Conservation (phyloP, 2,888 invertebrate species). For the Pycnomerus fuliginosus region DNA sequence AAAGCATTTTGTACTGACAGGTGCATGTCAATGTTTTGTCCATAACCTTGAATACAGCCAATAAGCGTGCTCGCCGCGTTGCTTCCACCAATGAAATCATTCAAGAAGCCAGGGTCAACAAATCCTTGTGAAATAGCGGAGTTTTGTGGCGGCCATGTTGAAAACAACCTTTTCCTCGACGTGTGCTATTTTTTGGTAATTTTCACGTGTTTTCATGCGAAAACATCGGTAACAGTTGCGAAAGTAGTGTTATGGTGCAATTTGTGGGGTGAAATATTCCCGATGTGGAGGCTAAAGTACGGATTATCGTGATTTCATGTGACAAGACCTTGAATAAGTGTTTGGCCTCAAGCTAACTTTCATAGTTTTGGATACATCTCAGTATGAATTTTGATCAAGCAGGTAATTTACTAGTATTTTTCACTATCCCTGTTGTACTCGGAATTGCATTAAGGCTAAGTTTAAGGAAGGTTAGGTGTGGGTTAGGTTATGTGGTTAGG, state of each 20-base stretch:
- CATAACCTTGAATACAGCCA: constrained; percentile 55
- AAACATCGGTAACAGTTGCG: constrained; percentile 30
- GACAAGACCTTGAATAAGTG: constrained; percentile 51
- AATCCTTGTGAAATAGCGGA: constrained; percentile 55
- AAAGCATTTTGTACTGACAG: constrained; percentile 44
- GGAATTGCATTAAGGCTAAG: not conserved
- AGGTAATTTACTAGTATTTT: too few relatives aligned
- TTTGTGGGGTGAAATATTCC: constrained; percentile 35
- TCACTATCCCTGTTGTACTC: not conserved
- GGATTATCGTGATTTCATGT: constrained; percentile 47
- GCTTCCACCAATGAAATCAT: constrained; percentile 47
- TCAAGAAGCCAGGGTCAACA: constrained; percentile 54
- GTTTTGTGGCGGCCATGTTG: constrained; percentile 56
- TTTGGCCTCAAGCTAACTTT: constrained; percentile 47
- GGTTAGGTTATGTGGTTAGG: too few relatives aligned
- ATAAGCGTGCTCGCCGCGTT: constrained; percentile 46
- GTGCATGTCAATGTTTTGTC: constrained; percentile 53
- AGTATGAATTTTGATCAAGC: constrained; percentile 46
- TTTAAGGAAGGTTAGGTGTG: not conserved
- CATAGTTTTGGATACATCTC: constrained; percentile 46
- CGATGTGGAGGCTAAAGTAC: constrained; percentile 35
- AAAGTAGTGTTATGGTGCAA: constrained; percentile 34
- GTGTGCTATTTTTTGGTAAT: constrained; percentile 50
- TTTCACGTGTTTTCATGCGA: constrained; percentile 42
- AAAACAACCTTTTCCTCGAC: constrained; percentile 54